Percentiles rank a stretch among this genome's conserved stretches.
phyloP scores from a whole-genome alignment of 2,797 vertebrate genomes.

The Sebastes steindachneri region DNA sequence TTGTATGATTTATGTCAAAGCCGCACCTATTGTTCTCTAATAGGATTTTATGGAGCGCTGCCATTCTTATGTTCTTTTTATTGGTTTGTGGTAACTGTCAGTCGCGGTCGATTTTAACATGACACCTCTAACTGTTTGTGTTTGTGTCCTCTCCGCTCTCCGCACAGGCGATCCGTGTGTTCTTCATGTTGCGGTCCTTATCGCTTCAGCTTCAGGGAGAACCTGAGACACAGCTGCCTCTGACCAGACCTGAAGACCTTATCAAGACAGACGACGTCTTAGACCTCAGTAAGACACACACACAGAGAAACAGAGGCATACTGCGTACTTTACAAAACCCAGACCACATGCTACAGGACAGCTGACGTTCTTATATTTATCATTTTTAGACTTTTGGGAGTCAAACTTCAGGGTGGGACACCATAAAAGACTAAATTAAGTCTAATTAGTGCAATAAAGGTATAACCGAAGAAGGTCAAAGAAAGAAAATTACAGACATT shows the following conservation, averaged over 20 bases:
- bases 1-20: neutral
- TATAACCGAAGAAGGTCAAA: neutral
- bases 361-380: neutral
- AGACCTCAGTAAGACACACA: slow-evolving; percentile 89
- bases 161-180: slow-evolving; percentile 93
- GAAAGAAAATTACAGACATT: neutral
- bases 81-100: neutral
- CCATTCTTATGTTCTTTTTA: neutral
- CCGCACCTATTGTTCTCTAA: neutral
- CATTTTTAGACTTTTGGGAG: neutral
- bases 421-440: neutral
- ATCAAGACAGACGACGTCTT: slow-evolving; percentile 98
- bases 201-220: slow-evolving; percentile 91
- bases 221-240: slow-evolving; percentile 93
- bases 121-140: neutral
- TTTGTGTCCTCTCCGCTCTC: slow-evolving; percentile 5
- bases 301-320: neutral
- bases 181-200: slow-evolving; percentile 95
- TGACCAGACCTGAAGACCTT: slow-evolving; percentile 94
- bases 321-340: neutral
- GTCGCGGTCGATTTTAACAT: neutral
- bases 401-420: neutral
- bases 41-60: neutral
- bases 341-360: neutral
- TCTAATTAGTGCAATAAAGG: neutral